Evolutionary conservation across 2,113 vertebrate genomes (phyloP).

Genomic region (Hydrolagus affinis): DNA sequence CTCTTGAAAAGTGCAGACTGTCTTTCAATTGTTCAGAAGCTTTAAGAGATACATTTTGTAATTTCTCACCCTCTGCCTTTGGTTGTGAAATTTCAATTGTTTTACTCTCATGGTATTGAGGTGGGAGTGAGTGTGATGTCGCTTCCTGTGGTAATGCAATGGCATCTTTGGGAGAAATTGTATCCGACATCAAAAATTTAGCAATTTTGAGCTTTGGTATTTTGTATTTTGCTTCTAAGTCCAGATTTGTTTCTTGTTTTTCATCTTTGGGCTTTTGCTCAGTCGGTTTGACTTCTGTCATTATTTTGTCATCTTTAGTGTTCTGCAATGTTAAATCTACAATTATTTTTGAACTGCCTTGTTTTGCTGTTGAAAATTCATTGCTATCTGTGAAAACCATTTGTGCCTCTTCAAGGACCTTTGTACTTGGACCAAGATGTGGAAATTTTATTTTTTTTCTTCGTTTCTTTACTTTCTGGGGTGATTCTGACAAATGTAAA

Average conservation of each 20-base stretch:
- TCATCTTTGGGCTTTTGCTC: neutral
- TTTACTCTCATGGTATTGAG: neutral
- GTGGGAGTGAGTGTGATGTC: neutral
- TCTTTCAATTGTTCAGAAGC: neutral
- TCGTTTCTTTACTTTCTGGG: constrained; percentile 35
- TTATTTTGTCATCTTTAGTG: neutral
- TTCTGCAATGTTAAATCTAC: neutral
- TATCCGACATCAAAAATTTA: constrained; percentile 19
- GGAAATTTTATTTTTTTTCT: constrained; percentile 44
- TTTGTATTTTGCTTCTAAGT: constrained; percentile 5
- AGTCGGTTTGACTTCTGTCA: neutral
- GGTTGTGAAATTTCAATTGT: neutral
- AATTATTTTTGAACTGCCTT: neutral
- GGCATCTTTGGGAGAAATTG: neutral
- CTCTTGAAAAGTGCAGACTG: neutral
- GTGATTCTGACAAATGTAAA: constrained; percentile 36
- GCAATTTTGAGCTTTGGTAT: constrained; percentile 31
- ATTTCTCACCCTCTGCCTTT: neutral
- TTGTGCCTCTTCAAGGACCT: neutral
- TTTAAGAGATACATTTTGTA: neutral
- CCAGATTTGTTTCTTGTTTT: neutral
- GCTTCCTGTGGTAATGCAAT: neutral
- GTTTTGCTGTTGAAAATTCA: neutral
- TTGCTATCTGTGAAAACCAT: neutral
- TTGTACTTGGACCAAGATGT: constrained; percentile 49